Evolutionary conservation across 2,113 vertebrate genomes (phyloP).

Genomic region (Melanotaenia duboulayi): DNA sequence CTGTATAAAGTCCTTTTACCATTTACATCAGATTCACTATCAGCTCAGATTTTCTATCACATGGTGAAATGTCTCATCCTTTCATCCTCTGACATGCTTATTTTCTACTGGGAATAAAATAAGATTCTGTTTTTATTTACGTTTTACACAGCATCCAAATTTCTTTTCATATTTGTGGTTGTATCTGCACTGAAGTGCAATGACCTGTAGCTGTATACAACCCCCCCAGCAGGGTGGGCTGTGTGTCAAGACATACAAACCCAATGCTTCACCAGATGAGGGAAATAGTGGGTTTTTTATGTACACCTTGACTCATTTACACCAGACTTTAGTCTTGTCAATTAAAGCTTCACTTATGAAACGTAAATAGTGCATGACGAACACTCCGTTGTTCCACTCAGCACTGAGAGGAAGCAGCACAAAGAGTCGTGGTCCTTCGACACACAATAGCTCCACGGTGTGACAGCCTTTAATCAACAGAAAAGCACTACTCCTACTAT

Average conservation of each 20-base stretch:
- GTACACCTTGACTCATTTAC: no score
- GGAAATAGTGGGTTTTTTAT: no score
- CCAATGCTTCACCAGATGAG: not conserved
- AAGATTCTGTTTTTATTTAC: no score
- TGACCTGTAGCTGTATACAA: not conserved
- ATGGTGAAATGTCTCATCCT: no score
- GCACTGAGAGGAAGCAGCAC: not conserved
- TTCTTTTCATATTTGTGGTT: not conserved
- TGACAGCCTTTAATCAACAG: slow-evolving; percentile 62
- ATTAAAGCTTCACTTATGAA: not conserved
- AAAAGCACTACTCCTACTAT: slow-evolving; percentile 56
- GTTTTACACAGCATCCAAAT: no score
- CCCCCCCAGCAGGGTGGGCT: slow-evolving; percentile 20
- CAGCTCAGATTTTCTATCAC: no score
- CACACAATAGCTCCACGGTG: slow-evolving; percentile 27
- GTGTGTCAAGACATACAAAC: no score
- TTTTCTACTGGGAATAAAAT: no score
- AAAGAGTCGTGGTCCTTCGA: slow-evolving; percentile 19
- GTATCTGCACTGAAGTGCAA: not conserved
- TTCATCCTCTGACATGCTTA: no score
- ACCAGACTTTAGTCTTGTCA: not conserved
- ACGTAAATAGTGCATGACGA: slow-evolving; percentile 20
- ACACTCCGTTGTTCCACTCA: not conserved
- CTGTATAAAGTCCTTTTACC: no score
- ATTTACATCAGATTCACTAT: no score